Evolutionary conservation across 35 echinoderm and acorn worm genomes (phyloP), one percentile per base, ranked within the genome.

Genomic region (Amphiura filiformis): DNA sequence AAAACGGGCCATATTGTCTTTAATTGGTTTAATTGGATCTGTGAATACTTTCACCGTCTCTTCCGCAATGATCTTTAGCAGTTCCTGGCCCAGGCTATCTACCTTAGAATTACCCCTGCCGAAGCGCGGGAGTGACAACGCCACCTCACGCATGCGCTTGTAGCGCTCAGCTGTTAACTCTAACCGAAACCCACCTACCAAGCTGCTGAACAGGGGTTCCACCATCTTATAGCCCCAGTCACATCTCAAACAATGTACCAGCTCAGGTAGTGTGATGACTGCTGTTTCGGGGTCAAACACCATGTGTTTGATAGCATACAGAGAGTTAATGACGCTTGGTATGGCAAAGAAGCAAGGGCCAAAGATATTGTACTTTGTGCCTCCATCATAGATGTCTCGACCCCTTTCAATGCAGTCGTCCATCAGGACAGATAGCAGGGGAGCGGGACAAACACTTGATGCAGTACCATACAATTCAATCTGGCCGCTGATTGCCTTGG

Each of bases 361-460:
- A 30, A 70, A 70, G 61, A 70, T 70, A 70, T 70, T 70, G 26
- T 70, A 70, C 61, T 70, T 70, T 70, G 61, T 70, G 28, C 61
- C 61, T 70, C 61, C 61, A 70, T 70, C 61, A 30, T 70, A 70
- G 61, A 70, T 13, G 61, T 70, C 61, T 70, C 61, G 61, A 70
- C 61, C 61, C 61, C 61, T 70, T 70, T 70, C 61, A 70, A 70
- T 70, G 61, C 61, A 70, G 61, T 70, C 61, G 61, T 70, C 61
- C 61, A 70, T 70, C 61, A 70, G 28, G 26, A 70, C 61, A 70
- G 61, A 70, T 30, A 70, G 28, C 61, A 70, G 61, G 61, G 61
- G 61, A 70, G 61, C 61, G 15, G 61, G 61, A 70, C 61, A 70
- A 18, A 70, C 61, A 70, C 61, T 70, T 70, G 61, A 70, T 15